Evolutionary conservation across 2,888 invertebrate species (phyloP).

Genomic region (Aleiodes leptofemur): DNA sequence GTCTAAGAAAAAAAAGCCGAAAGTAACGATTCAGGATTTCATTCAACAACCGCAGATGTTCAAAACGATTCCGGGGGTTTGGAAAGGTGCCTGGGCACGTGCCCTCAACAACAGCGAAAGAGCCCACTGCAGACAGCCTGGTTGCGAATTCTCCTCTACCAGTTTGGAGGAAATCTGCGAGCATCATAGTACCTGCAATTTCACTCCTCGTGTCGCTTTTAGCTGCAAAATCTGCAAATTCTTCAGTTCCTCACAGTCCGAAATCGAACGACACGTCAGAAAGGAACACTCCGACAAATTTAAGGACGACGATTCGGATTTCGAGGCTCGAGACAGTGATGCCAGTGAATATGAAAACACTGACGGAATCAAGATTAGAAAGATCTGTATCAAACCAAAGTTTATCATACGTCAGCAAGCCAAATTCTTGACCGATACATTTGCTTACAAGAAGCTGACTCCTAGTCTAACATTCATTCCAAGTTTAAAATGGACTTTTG

Average conservation of each 20-base stretch:
- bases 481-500: constrained; percentile 67
- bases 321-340: constrained; percentile 35
- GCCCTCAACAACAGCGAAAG: constrained; percentile 57
- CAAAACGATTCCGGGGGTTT: constrained; percentile 60
- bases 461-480: constrained; percentile 51
- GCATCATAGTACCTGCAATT: constrained; percentile 67
- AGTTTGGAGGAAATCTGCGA: constrained; percentile 63
- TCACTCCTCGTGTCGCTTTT: constrained; percentile 62
- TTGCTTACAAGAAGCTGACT: background rate
- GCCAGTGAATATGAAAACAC: constrained; percentile 27
- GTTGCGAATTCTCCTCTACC: constrained; percentile 62
- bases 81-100: constrained; percentile 64
- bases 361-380: background rate
- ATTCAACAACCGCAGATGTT: constrained; percentile 53
- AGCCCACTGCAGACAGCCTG: constrained; percentile 65
- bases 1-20: constrained; percentile 46
- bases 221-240: constrained; percentile 69
- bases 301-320: constrained; percentile 55
- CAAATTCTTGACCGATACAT: constrained; percentile 5
- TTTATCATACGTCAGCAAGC: background rate
- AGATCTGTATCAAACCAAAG: background rate
- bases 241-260: constrained; percentile 57
- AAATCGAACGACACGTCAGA: constrained; percentile 64
- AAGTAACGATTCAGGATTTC: constrained; percentile 32
- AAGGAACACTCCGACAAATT: constrained; percentile 59